These are phyloP conservation scores for Mythimna lalbum DNA, from an alignment of 2,888 invertebrate genomes.

Conservation along the genomic window DNA sequence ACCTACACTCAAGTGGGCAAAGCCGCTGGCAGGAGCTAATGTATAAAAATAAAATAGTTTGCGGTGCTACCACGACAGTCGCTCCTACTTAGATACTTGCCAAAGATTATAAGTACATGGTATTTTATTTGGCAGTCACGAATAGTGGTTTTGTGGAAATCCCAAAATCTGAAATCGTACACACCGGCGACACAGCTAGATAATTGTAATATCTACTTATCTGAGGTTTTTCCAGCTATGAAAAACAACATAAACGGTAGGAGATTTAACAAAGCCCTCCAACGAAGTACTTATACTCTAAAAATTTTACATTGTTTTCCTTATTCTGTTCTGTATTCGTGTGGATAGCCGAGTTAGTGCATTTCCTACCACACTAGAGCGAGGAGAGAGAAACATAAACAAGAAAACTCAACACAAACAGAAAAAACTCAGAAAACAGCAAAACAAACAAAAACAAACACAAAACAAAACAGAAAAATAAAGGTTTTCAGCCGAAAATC, in stretches of 20 bases:
- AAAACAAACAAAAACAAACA: no score
- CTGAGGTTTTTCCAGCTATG: not conserved
- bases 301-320: not conserved
- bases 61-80: no score
- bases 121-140: not conserved
- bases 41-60: no score
- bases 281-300: not conserved
- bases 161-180: slow-evolving; percentile 4
- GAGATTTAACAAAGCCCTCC: not conserved
- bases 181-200: no score
- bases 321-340: not conserved
- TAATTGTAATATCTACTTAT: not conserved
- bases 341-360: not conserved
- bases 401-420: no score
- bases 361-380: not conserved
- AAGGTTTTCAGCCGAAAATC: not conserved
- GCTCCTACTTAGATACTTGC: no score
- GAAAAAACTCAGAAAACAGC: no score
- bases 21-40: no score
- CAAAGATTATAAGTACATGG: no score
- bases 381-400: no score
- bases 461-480: no score
- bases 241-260: not conserved
- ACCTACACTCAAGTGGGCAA: no score
- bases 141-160: not conserved